Evolutionary conservation across 2,888 invertebrate genomes (phyloP), one percentile per base, ranked within the genome.

Genomic region (Baccha elongata): DNA sequence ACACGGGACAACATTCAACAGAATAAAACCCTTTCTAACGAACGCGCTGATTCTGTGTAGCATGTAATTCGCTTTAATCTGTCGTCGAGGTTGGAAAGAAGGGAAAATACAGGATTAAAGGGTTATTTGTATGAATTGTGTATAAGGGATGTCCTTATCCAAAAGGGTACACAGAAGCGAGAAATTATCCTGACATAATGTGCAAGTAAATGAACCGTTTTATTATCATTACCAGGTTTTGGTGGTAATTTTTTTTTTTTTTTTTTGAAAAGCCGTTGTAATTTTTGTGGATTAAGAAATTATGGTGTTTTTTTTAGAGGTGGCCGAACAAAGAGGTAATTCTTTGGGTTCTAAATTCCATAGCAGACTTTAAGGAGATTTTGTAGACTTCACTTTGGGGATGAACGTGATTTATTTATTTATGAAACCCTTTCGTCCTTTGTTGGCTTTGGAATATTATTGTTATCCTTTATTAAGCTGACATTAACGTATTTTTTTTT

Each of bases 21-120:
- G 44, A 68, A 64, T 67, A 53, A 62, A 62, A 58, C 37, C 58
- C 37, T 65, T 21, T 60, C 15, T 29, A 44, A 60, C 29, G 29
- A 26, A 15, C 11, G 48, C 52, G 21, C 42, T 50, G 71, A 55
- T 52, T 53, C 42, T 53, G n/a, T 75, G 75, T 71, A 71, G 69
- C 71, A 42, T 75, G 69, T 81, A 75, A 81, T 71, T 76, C 76
- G 71, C 52, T 67, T 71, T 72, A 81, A 76, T 67, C 71, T 72
- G 71, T 72, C 71, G 71, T 72, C 67, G 37, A 40, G 65, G 53
- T 71, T 67, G 32, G 60, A 42, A 58, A 71, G 40, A 29, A 42
- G 29, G 42, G 67, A 40, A 42, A 52, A 65, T 21, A 40, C 37
- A 13, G 53, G 65, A 81, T 75, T 71, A 75, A 19, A 40, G 46